These are phyloP conservation scores for Umimayanthus kanabou DNA, from an alignment of 92 coral and sea anemone species.

Conservation along the genomic window DNA sequence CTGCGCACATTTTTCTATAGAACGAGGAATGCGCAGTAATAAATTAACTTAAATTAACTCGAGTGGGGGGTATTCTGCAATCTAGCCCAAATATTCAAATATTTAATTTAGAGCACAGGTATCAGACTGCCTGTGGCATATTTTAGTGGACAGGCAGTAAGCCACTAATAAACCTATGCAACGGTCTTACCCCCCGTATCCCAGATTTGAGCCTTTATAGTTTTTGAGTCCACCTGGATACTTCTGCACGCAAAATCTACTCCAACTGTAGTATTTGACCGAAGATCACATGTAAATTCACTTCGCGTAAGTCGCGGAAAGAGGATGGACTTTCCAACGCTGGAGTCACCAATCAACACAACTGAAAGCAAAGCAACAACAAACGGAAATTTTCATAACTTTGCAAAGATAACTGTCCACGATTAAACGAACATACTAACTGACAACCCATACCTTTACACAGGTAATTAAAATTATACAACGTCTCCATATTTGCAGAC, in stretches of 20 bases:
- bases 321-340: slow-evolving; percentile 98
- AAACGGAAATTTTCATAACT: slow-evolving; percentile 16
- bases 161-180: slow-evolving; percentile 30
- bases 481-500: slow-evolving; percentile 92
- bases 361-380: slow-evolving; percentile 72
- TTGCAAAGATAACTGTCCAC: slow-evolving; percentile 35
- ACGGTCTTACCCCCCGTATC: slow-evolving; percentile 81
- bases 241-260: slow-evolving; percentile 99
- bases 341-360: slow-evolving; percentile 99
- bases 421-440: not conserved
- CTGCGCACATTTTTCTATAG: no score
- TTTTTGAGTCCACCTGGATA: slow-evolving; percentile 97
- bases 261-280: slow-evolving; percentile 97
- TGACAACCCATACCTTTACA: slow-evolving; percentile 80
- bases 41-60: no score
- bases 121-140: no score
- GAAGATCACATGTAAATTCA: slow-evolving; percentile 98
- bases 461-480: slow-evolving; percentile 96
- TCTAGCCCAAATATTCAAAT: no score
- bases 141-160: no score
- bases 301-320: slow-evolving; percentile 97
- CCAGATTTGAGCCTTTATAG: slow-evolving; percentile 99
- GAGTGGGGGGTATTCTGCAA: no score
- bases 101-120: no score
- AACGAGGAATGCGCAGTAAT: no score